Conservation (phyloP, 2,888 invertebrate species). For the Camponotus fellah region DNA sequence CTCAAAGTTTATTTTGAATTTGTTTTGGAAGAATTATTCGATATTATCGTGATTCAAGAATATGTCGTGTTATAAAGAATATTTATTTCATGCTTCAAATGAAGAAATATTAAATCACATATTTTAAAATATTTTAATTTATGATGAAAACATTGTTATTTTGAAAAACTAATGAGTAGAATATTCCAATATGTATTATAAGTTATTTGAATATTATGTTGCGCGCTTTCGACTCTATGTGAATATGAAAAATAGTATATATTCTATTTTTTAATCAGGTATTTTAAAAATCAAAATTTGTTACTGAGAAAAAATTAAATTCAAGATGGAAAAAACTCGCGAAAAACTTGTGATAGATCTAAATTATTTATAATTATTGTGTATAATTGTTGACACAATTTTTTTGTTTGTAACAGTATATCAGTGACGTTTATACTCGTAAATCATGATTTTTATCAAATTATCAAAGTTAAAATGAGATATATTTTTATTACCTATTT, state of each 20-base stretch:
- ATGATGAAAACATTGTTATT: not conserved
- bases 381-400: not conserved
- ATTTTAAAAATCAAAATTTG: slow-evolving; percentile 6
- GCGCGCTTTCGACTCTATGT: not conserved
- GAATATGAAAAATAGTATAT: not conserved
- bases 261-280: not conserved
- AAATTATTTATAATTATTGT: not conserved
- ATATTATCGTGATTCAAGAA: slow-evolving; percentile 58
- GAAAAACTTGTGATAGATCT: not conserved
- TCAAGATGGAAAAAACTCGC: no score
- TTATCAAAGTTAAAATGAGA: not conserved
- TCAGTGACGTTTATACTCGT: not conserved
- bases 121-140: not conserved
- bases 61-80: not conserved
- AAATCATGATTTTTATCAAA: not conserved
- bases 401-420: not conserved
- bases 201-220: not conserved
- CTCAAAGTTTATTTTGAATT: slow-evolving; percentile 61
- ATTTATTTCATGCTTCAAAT: not conserved
- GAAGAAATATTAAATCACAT: not conserved
- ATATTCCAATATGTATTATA: not conserved
- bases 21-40: slow-evolving; percentile 51
- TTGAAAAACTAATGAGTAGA: not conserved
- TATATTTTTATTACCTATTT: not conserved
- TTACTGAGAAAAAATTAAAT: not conserved